phyloP scores from a whole-genome alignment of 2,888 invertebrate species.

The Temnothorax unifasciatus region DNA sequence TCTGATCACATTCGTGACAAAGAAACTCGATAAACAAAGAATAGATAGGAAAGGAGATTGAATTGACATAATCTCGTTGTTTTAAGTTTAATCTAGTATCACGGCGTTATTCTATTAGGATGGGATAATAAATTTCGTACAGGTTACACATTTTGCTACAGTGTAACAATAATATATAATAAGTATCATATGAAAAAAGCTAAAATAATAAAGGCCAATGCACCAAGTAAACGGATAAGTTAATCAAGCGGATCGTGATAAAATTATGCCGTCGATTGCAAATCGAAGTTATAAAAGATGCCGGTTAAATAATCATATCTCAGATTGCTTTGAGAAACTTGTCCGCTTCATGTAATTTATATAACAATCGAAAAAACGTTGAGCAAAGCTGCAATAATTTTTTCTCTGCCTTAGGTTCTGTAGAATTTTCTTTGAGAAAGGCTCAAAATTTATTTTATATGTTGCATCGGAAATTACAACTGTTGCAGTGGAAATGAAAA shows the following conservation, averaged over 20 bases:
- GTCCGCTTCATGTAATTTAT: neutral
- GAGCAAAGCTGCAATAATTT: neutral
- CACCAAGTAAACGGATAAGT: neutral
- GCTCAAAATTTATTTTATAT: conserved; percentile 17
- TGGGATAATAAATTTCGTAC: too few relatives aligned
- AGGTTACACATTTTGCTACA: too few relatives aligned
- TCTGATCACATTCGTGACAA: conserved; percentile 40
- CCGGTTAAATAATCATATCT: neutral
- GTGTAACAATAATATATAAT: too few relatives aligned
- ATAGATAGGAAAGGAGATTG: neutral
- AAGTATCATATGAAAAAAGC: too few relatives aligned
- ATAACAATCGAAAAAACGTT: neutral
- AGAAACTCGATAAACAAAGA: conserved; percentile 44
- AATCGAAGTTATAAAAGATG: neutral
- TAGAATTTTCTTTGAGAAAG: neutral
- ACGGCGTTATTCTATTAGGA: too few relatives aligned
- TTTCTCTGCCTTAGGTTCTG: neutral
- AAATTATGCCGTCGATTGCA: neutral
- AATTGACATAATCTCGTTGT: neutral
- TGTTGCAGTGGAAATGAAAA: neutral
- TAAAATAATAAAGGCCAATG: neutral
- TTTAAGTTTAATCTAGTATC: neutral
- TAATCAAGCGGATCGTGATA: neutral
- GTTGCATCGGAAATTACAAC: neutral
- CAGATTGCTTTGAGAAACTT: neutral